phyloP scores from a whole-genome alignment of 2,888 invertebrate genomes.

The Artemia sinica region DNA sequence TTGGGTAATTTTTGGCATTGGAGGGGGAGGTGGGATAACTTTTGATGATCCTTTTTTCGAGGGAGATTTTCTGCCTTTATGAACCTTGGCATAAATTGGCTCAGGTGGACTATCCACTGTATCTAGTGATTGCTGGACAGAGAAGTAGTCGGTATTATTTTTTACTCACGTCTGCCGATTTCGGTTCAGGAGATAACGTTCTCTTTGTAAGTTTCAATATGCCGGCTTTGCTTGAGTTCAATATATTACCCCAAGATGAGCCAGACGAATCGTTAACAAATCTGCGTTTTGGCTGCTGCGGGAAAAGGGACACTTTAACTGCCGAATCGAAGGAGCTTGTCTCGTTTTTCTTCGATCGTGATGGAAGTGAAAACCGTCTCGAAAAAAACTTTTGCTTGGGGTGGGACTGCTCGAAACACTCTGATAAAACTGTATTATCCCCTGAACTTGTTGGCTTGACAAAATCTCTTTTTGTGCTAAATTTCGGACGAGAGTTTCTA shows the following conservation, averaged over 20 bases:
- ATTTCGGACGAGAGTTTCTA: not conserved
- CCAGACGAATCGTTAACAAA: not conserved
- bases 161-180: not conserved
- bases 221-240: not conserved
- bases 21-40: slow-evolving; percentile 1
- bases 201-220: not conserved
- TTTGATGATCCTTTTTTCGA: not conserved
- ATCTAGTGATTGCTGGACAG: not conserved
- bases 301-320: not conserved
- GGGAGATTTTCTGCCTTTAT: not conserved
- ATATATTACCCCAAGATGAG: slow-evolving; percentile 6
- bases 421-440: not conserved
- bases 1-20: not conserved
- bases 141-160: not conserved
- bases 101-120: not conserved
- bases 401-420: not conserved
- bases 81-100: not conserved
- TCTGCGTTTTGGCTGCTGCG: not conserved
- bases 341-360: slow-evolving; percentile 1
- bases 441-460: not conserved
- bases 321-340: not conserved
- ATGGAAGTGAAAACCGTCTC: not conserved
- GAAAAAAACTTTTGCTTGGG: slow-evolving; percentile 1
- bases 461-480: not conserved
- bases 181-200: not conserved